Percentiles rank a stretch among this genome's conserved stretches.
These are phyloP conservation scores for Lacerta viridis DNA, from an alignment of 2,797 vertebrate species.

Conservation along the genomic window DNA sequence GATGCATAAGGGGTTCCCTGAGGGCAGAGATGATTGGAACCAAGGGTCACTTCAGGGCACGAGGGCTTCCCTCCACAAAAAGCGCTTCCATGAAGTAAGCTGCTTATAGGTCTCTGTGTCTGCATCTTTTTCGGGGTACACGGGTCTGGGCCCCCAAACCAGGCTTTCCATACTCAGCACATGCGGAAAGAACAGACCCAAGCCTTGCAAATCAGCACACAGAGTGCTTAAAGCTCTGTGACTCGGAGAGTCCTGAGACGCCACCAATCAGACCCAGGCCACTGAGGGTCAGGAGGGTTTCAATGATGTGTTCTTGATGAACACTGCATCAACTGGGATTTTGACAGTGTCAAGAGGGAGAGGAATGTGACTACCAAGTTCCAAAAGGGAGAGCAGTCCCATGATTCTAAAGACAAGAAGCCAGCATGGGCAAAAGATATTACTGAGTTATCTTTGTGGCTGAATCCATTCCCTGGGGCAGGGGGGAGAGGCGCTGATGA, in stretches of 20 bases:
- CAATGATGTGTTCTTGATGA: not conserved
- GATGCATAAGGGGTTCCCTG: not conserved
- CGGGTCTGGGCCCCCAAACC: too few species aligned
- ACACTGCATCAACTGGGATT: not conserved
- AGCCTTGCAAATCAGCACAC: not conserved
- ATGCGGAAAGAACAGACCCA: too few species aligned
- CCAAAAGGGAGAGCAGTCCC: conserved; percentile 5
- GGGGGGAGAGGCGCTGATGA: not conserved
- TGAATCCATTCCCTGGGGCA: not conserved
- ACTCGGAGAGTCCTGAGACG: not conserved
- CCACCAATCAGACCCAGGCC: not conserved
- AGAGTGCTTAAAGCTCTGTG: not conserved
- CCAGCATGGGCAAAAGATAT: not conserved
- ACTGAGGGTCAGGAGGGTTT: not conserved
- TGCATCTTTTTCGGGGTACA: not conserved
- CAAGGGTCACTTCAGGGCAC: too few species aligned
- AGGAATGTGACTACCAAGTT: not conserved
- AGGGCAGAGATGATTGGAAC: too few species aligned
- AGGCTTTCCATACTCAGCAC: not conserved
- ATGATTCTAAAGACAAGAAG: not conserved
- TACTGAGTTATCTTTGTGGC: not conserved
- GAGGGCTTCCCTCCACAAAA: too few species aligned
- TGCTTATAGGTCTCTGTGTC: too few species aligned
- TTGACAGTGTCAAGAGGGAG: not conserved
- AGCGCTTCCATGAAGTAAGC: too few species aligned